Evolutionary conservation across 1,140 invertebrate species (phyloP).

Genomic region (Ceratina australensis): DNA sequence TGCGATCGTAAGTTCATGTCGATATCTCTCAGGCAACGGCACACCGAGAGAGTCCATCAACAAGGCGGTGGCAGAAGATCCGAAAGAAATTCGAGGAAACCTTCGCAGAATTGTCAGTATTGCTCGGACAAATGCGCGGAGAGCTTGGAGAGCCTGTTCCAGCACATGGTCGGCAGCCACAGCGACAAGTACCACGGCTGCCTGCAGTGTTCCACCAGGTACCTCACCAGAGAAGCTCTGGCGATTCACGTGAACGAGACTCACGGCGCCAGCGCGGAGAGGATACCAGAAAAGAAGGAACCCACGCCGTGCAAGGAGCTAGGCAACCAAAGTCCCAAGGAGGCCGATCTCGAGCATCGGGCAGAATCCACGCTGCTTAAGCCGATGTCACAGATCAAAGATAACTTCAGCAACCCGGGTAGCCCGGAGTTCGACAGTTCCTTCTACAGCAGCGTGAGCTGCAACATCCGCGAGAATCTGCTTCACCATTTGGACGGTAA

Average conservation of each 20-base stretch:
- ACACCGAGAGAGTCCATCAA: conserved; percentile 84
- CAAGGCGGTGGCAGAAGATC: conserved; percentile 70
- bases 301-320: conserved; percentile 41
- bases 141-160: conserved; percentile 72
- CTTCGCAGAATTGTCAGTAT: conserved; percentile 74
- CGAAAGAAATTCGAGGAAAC: conserved; percentile 70
- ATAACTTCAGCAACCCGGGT: conserved; percentile 62
- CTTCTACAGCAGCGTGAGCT: conserved; percentile 82
- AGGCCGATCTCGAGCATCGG: conserved; percentile 32
- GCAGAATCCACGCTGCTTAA: conserved; percentile 42
- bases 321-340: conserved; percentile 31
- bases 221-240: conserved; percentile 71
- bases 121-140: conserved; percentile 72
- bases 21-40: conserved; percentile 84
- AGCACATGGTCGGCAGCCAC: conserved; percentile 74
- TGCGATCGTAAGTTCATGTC: conserved; percentile 88
- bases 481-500: conserved; percentile 84
- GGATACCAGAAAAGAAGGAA: conserved; percentile 58
- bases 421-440: conserved; percentile 79
- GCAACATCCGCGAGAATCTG: conserved; percentile 84
- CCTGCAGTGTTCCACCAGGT: conserved; percentile 72
- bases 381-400: conserved; percentile 35
- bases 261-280: conserved; percentile 61
- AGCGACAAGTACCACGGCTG: conserved; percentile 76
- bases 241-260: conserved; percentile 66